Conservation (phyloP, 2,113 vertebrate species). For the Heteronetta atricapilla region DNA sequence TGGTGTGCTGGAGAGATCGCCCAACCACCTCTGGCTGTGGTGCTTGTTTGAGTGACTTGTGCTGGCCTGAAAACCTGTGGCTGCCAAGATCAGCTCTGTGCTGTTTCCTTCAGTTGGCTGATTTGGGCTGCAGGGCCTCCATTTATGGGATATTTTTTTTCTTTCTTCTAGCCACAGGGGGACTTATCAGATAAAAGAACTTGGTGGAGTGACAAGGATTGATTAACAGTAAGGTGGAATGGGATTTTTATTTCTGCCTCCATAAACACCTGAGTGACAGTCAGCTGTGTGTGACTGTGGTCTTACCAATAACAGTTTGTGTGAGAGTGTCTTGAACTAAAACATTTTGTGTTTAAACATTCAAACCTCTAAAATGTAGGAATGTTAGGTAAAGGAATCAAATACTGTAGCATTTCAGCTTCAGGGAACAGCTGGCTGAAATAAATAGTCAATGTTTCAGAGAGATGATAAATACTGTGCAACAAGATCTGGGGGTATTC, state of each 20-base stretch:
- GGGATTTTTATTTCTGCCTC: constrained; percentile 46
- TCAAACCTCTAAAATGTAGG: background rate
- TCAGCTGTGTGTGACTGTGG: background rate
- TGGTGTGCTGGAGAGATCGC: background rate
- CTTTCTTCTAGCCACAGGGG: background rate
- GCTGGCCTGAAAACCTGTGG: background rate
- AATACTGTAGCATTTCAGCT: background rate
- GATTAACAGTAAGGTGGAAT: constrained; percentile 32
- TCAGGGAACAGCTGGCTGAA: background rate
- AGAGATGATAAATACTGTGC: background rate
- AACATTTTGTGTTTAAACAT: constrained; percentile 11
- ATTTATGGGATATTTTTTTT: background rate
- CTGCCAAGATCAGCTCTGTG: background rate
- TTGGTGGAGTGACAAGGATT: constrained; percentile 45
- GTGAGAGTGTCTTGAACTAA: background rate
- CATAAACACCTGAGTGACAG: constrained; percentile 45
- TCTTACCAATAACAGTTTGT: constrained; percentile 41
- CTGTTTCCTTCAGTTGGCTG: background rate
- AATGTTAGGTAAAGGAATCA: background rate
- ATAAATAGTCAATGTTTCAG: background rate
- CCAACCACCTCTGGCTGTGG: accelerated
- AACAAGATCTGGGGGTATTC: background rate
- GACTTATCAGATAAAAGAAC: constrained; percentile 3
- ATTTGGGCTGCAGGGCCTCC: background rate
- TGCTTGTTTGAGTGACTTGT: background rate